Evolutionary conservation across 2,888 invertebrate species (phyloP).

Genomic region (Lepidochrysops patricia): DNA sequence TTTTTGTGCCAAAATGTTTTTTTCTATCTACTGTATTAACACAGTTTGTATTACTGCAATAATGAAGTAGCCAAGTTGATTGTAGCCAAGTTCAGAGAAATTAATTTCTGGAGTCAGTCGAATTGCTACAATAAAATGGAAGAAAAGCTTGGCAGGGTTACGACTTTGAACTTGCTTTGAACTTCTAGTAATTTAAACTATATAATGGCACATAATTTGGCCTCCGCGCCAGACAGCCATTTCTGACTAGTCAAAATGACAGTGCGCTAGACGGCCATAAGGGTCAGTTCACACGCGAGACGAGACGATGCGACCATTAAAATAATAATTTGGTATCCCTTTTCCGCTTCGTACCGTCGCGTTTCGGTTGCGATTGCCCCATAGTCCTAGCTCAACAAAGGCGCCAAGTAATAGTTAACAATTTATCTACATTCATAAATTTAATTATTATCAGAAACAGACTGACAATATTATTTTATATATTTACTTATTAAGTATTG

Average conservation of each 20-base stretch:
- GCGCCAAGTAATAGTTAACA: too few relatives aligned
- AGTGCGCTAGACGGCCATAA: neutral
- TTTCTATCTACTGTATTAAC: neutral
- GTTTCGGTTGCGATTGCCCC: too few relatives aligned
- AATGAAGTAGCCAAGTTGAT: neutral
- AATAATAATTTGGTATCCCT: too few relatives aligned
- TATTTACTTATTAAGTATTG: neutral
- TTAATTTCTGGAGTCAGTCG: neutral
- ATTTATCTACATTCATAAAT: neutral
- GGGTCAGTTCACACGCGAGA: neutral
- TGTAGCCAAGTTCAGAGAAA: neutral
- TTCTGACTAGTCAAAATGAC: neutral
- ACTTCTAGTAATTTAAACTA: neutral
- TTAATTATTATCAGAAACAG: neutral
- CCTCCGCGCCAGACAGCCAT: neutral
- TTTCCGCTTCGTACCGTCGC: too few relatives aligned
- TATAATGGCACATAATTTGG: neutral
- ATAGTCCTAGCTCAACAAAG: too few relatives aligned
- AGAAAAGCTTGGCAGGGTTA: neutral
- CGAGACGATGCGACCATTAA: neutral
- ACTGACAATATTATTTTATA: constrained; percentile 1
- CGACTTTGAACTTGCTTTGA: constrained; percentile 1
- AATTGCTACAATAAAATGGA: neutral
- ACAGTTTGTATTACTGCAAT: too few relatives aligned
- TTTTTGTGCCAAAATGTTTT: neutral